Base-by-base conservation (phyloP, 2,888 invertebrate species). In the Lasius fuliginosus region DNA sequence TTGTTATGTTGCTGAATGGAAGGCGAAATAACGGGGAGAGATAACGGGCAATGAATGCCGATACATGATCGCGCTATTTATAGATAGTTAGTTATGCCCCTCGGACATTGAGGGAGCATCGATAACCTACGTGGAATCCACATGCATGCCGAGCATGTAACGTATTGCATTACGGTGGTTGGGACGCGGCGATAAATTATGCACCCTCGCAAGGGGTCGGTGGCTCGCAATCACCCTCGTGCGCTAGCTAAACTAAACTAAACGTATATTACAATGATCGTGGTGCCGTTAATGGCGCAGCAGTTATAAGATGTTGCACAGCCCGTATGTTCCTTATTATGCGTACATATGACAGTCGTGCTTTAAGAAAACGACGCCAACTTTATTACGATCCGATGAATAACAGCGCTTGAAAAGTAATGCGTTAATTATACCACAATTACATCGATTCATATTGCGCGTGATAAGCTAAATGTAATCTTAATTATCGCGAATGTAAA, bases 251-350 rank as follows among this genome's bases (percentile, higher is more conserved):
- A 92, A 93, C 92, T 92, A 92, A 93, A 94, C 92, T 92, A 92
- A 90, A 92, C 93, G 93, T 93, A 93, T 94, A 94, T 94, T 94
- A 94, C 93, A 92, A 91, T 93, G 90, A 93, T 93, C 92, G 93
- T 92, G 89, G 89, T 86, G 87, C 88, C 94, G 92, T 94, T 94
- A 94, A 94, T 94, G 93, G 93, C 92, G 92, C 91, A 92, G 91
- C 92, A 92, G 93, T 94, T 93, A 93, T 93, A 92, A 93, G 94
- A 94, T 94, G 94, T 94, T 92, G 74, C 58, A 91, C 91, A 86
- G 83, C 91, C 93, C 94, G 94, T 94, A 94, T 94, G 94, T 92
- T 94, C 84, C 91, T 90, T 90, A 92, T 93, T 92, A 92, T 84
- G 67, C 67, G 42, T 53, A n/a, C 69, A 23, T 46, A 79, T 33